Evolutionary conservation across 1,140 invertebrate genomes (phyloP).

Genomic region (Drosophila tani): DNA sequence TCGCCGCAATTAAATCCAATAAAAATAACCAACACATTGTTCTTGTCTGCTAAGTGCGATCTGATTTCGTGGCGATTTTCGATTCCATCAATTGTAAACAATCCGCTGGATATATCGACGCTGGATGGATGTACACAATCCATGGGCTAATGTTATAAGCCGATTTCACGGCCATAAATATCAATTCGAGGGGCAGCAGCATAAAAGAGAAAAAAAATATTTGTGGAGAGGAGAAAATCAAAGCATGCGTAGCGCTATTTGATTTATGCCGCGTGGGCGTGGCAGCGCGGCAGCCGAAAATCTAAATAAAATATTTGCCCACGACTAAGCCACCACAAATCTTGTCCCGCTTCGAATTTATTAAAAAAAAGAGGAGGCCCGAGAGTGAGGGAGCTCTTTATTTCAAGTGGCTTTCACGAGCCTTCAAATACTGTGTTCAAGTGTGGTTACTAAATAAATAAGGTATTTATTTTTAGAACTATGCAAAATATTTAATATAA

Average conservation of each 20-base stretch:
- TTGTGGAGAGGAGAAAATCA: constrained; percentile 40
- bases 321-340: constrained; percentile 58
- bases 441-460: background rate
- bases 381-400: background rate
- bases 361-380: constrained; percentile 44
- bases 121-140: background rate
- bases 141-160: constrained; percentile 63
- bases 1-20: constrained; percentile 51
- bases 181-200: constrained; percentile 44
- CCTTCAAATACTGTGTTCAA: background rate
- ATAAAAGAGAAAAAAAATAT: constrained; percentile 26
- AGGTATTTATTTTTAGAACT: no score
- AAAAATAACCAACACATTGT: constrained; percentile 69
- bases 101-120: constrained; percentile 8
- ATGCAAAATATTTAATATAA: no score
- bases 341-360: constrained; percentile 63
- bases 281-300: constrained; percentile 44
- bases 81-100: constrained; percentile 47
- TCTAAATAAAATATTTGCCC: constrained; percentile 71
- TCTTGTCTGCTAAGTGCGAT: constrained; percentile 41
- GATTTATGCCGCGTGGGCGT: constrained; percentile 63
- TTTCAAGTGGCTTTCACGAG: background rate
- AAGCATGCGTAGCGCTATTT: constrained; percentile 43
- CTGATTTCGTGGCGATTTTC: constrained; percentile 31
- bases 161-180: constrained; percentile 73